Base-by-base conservation (phyloP, 2,888 invertebrate genomes). In the Busseola fusca region DNA sequence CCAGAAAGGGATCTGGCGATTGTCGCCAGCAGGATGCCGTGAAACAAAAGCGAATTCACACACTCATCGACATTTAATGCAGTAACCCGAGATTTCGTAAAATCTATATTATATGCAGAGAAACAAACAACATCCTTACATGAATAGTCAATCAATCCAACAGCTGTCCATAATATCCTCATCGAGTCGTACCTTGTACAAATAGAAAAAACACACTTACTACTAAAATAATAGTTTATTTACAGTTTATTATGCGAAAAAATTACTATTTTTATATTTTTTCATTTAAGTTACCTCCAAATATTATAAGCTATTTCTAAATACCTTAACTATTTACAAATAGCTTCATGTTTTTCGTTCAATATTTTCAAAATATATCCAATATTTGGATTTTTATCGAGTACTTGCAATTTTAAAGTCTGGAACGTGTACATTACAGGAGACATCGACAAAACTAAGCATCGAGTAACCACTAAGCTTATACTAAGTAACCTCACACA, bases 221-320 rank as follows among this genome's bases (percentile, higher is more conserved):
- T 92, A 92, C 95, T 95, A 95, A 94, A 93, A 94, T 96, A 93
- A 92, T 91, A 92, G 93, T 95, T 93, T 94, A 95, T 94, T 94
- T 95, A 95, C 95, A 95, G 87, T 93, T 92, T 92, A 91, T 88
- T 87, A 88, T 88, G 89, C 89, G 89, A 91, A 89, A 90, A 90
- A 93, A 91, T 93, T 94, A 91, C 94, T 92, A 93, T 94, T 94
- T 94, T 94, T 94, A 91, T 92, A 89, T 80, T 74, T 91, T 90
- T 84, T 84, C 75, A 76, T 87, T 88, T 86, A 90, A 85, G 87
- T 91, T 90, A 90, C 84, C 87, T 88, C 91, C 87, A 89, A 90
- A 91, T 89, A 91, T 90, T 91, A 91, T 91, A 93, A 93, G 93
- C 93, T 92, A 94, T 93, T 94, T 94, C 89, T 92, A 93, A 93